A percentile compares a stretch with the other conserved stretches of the same genome.
Conservation (phyloP, 2,888 invertebrate species). For the Agrotis exclamationis region DNA sequence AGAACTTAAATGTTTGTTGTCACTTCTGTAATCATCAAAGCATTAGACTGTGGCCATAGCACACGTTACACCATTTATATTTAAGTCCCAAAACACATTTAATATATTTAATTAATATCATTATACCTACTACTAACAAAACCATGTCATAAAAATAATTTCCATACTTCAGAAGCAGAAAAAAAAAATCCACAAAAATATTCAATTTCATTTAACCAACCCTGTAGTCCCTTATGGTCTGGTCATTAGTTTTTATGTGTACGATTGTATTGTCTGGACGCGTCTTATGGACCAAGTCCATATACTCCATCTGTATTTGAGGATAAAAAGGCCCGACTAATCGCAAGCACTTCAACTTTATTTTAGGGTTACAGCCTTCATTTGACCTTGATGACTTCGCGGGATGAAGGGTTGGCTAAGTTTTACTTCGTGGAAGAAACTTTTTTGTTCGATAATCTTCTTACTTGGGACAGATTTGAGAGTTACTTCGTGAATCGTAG, state of each 20-base stretch:
- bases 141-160: background rate
- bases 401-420: conserved; percentile 6
- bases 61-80: too few relatives aligned
- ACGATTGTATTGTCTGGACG: conserved; percentile 58
- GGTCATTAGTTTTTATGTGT: conserved; percentile 58
- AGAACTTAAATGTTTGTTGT: too few relatives aligned
- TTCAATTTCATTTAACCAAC: conserved; percentile 12
- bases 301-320: conserved; percentile 29
- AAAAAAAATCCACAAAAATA: background rate
- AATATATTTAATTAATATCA: background rate
- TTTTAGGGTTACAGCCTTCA: conserved; percentile 31
- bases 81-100: too few relatives aligned
- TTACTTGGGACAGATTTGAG: background rate
- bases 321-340: conserved; percentile 34
- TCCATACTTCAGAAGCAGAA: background rate
- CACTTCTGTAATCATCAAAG: too few relatives aligned
- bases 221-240: conserved; percentile 13
- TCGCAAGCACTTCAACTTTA: conserved; percentile 29
- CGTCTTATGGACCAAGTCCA: conserved; percentile 34
- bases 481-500: background rate
- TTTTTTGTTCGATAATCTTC: conserved; percentile 1
- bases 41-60: too few relatives aligned
- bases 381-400: conserved; percentile 12
- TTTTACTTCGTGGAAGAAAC: background rate
- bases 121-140: background rate